phyloP scores from a whole-genome alignment of 2,113 vertebrate genomes.

The Melanotaenia duboulayi region DNA sequence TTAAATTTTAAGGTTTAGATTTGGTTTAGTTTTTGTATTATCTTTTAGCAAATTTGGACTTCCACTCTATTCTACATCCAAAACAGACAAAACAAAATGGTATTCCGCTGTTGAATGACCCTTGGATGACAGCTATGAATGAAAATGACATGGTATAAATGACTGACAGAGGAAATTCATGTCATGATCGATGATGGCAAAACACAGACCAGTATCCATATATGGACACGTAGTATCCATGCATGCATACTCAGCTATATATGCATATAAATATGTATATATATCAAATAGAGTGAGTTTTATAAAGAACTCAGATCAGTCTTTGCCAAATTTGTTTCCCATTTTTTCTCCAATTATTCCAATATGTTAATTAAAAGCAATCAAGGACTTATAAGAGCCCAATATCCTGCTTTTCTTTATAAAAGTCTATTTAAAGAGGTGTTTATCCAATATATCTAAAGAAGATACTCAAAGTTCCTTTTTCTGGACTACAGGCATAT shows the following conservation, averaged over 20 bases:
- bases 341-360: conserved; percentile 62
- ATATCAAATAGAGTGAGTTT: conserved; percentile 85
- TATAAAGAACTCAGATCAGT: conserved; percentile 80
- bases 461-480: conserved; percentile 71
- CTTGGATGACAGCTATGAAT: conserved; percentile 63
- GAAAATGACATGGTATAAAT: conserved; percentile 56
- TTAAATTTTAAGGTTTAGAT: conserved; percentile 41
- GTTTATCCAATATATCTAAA: conserved; percentile 80
- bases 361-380: conserved; percentile 54
- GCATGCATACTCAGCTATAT: conserved; percentile 80
- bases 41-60: conserved; percentile 60
- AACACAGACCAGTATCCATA: conserved; percentile 77
- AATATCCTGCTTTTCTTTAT: conserved; percentile 79
- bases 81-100: conserved; percentile 77
- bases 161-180: conserved; percentile 38
- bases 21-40: conserved; percentile 47
- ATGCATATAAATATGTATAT: conserved; percentile 82
- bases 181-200: conserved; percentile 67
- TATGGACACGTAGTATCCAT: conserved; percentile 61
- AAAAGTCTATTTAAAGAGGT: conserved; percentile 78
- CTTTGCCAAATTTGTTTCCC: conserved; percentile 67
- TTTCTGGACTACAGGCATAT: conserved; percentile 33
- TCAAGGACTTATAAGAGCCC: conserved; percentile 63
- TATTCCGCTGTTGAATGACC: conserved; percentile 80
- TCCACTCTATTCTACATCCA: conserved; percentile 83